phyloP scores from a whole-genome alignment of 2,113 vertebrate species.

The Leptocoma aspasia region DNA sequence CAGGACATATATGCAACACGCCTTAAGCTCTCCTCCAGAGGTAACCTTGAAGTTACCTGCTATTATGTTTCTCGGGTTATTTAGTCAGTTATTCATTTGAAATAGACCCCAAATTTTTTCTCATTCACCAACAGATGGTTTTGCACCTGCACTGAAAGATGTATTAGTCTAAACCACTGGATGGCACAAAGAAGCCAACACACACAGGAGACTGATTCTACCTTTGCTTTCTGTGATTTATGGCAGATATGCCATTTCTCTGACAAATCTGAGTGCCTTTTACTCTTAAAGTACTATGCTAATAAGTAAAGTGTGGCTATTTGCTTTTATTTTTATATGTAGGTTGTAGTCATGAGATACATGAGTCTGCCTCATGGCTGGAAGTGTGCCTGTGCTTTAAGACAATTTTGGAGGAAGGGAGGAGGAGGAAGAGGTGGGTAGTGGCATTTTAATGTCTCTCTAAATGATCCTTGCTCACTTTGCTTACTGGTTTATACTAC shows the following conservation, averaged over 20 bases:
- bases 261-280: background rate
- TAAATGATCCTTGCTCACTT: background rate
- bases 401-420: background rate
- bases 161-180: background rate
- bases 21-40: background rate
- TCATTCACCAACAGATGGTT: background rate
- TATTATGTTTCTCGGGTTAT: background rate
- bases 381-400: background rate
- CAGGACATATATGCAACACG: background rate
- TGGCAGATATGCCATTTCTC: rapidly evolving
- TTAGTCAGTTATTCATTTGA: background rate
- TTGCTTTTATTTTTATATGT: background rate
- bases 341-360: background rate
- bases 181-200: background rate
- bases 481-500: background rate
- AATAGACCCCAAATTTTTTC: background rate
- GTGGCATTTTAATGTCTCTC: background rate
- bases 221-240: background rate
- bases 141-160: background rate
- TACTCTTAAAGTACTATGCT: background rate
- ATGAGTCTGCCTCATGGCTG: background rate
- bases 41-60: background rate
- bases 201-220: background rate
- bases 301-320: background rate
- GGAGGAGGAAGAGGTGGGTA: background rate